Evolutionary conservation across 1,140 invertebrate genomes (phyloP), one percentile per base, ranked within the genome.

Genomic region (Limonius californicus): DNA sequence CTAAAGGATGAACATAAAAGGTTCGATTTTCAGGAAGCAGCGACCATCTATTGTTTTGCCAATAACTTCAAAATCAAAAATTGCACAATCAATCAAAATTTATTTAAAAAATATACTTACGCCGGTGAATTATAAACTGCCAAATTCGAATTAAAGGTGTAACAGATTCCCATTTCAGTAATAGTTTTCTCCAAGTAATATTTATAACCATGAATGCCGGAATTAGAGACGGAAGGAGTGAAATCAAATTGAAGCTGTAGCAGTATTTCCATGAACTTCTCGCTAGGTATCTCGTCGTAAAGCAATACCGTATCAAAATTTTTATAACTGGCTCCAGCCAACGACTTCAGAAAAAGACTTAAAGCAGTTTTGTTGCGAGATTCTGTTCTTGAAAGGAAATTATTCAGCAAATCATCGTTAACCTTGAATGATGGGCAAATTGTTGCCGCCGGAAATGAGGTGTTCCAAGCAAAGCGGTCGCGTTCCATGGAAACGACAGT

Each of bases 401-500:
- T 16, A 11, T 74, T 66, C 15, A 74, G 59, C 8, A 56, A 18
- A 1, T 64, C 27, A 23, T 72, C 64, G 14, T 74, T 66, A 1
- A 72, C 30, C 65, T 76, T 78, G 1, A 57, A 64, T 1, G 39
- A 54, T 11, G 78, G 78, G 59, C 79, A 81, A 47, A 80, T 70
- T 0, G 85, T 84, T 4, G 84, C 77, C 11, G 83, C 79, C 0
- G 86, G 86, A 66, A 88, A 87, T 2, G 84, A 83, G 0, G 87
- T 88, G 61, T 87, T 87, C 87, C 87, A 89, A 0, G 84, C 80
- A 64, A 84, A 83, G 74, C 86, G 84, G 68, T 88, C 85, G 0
- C 86, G 77, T 74, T 89, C 86, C 84, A 88, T 86, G 1, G 87
- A 87, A 27, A 88, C 84, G 3, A 88, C 86, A 15, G 85, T 87